These are phyloP conservation scores for Microchirus variegatus DNA, from an alignment of 2,797 vertebrate genomes.

Conservation along the genomic window DNA sequence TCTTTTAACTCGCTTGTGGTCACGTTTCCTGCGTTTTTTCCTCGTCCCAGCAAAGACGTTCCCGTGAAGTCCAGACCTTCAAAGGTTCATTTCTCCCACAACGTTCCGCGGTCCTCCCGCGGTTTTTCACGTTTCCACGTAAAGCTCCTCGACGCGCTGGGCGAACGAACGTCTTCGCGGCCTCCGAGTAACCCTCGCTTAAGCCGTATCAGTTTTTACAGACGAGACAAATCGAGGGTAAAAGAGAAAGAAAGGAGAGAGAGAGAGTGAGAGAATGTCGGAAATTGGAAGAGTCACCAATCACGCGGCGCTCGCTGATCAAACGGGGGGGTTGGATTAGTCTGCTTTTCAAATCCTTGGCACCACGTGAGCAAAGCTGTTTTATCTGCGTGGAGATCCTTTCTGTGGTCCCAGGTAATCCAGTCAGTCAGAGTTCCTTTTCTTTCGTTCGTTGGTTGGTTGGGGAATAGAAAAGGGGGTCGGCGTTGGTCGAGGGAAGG, in stretches of 20 bases:
- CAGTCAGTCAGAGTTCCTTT: slow-evolving; percentile 86
- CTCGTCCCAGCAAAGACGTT: no score
- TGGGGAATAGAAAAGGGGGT: slow-evolving; percentile 59
- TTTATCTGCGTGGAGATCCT: slow-evolving; percentile 79
- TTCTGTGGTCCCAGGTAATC: slow-evolving; percentile 86
- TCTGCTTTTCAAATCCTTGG: slow-evolving; percentile 80
- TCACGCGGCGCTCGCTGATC: slow-evolving; percentile 74
- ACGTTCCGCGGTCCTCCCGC: slow-evolving; percentile 45
- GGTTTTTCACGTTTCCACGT: no score
- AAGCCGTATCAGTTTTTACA: slow-evolving; percentile 61
- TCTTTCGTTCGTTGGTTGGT: slow-evolving; percentile 79
- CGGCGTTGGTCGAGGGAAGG: slow-evolving; percentile 40
- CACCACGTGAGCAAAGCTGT: slow-evolving; percentile 73
- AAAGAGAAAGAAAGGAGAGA: neutral
- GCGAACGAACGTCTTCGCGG: slow-evolving; percentile 64
- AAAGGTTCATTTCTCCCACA: slow-evolving; percentile 46
- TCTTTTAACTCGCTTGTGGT: slow-evolving; percentile 17
- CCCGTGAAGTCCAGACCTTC: no score
- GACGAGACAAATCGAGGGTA: slow-evolving; percentile 28
- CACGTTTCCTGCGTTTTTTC: slow-evolving; percentile 23
- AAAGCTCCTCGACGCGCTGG: slow-evolving; percentile 55
- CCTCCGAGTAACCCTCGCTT: slow-evolving; percentile 66
- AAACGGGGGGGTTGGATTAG: slow-evolving; percentile 79
- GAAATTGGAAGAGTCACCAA: slow-evolving; percentile 73
- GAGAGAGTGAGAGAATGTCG: slow-evolving; percentile 29